phyloP scores from a whole-genome alignment of 2,888 invertebrate species.

The Stenotaenia linearis region DNA sequence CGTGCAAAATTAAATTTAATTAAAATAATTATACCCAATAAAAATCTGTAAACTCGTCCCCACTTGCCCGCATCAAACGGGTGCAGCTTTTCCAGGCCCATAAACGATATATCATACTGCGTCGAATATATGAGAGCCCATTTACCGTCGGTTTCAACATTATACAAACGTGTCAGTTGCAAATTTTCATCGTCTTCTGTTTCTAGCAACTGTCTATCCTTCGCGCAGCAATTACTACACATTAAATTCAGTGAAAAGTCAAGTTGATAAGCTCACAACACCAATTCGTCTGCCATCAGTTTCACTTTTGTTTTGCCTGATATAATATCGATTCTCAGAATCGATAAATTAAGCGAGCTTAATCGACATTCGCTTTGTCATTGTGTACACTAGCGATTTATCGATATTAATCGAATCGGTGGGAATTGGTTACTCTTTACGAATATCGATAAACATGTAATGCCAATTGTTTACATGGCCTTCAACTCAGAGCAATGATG shows the following conservation, averaged over 20 bases:
- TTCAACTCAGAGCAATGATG: background rate
- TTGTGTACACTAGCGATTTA: too few relatives aligned
- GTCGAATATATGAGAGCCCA: conserved; percentile 74
- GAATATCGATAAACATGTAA: too few relatives aligned
- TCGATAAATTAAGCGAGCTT: too few relatives aligned
- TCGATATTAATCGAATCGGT: background rate
- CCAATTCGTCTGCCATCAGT: background rate
- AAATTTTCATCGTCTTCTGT: background rate
- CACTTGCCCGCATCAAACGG: conserved; percentile 86
- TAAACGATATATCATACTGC: conserved; percentile 72
- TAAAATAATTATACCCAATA: conserved; percentile 45
- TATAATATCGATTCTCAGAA: background rate
- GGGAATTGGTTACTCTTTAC: too few relatives aligned
- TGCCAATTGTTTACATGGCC: background rate
- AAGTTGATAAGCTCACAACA: background rate
- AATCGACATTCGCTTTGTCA: too few relatives aligned
- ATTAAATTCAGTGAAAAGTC: background rate
- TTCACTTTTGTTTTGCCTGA: background rate
- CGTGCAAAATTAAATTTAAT: conserved; percentile 28
- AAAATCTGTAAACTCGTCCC: conserved; percentile 58
- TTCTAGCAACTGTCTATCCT: background rate
- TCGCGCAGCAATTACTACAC: background rate
- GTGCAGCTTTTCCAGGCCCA: conserved; percentile 76
- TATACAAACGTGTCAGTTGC: background rate
- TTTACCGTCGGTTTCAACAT: conserved; percentile 42